Evolutionary conservation across 2,888 invertebrate genomes (phyloP).

Genomic region (Timandra comae): DNA sequence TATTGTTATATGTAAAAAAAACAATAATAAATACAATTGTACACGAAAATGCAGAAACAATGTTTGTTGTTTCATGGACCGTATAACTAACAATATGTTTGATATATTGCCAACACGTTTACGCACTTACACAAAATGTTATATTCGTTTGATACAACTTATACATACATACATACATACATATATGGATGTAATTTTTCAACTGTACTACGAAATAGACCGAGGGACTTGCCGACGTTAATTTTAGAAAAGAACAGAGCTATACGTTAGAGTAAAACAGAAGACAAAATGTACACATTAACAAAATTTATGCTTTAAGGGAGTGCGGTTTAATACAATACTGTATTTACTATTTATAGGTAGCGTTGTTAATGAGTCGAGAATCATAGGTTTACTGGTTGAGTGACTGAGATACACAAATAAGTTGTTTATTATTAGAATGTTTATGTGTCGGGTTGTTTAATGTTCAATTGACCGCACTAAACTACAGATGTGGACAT

Average conservation of each 20-base stretch:
- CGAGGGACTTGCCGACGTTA: slow-evolving; percentile 44
- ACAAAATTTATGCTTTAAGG: slow-evolving; percentile 50
- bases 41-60: slow-evolving; percentile 14
- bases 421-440: no score
- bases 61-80: slow-evolving; percentile 17
- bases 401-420: no score
- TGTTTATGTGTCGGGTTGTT: no score
- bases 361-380: no score
- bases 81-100: slow-evolving; percentile 34
- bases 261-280: slow-evolving; percentile 29
- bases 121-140: slow-evolving; percentile 28
- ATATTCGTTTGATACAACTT: not conserved
- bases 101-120: slow-evolving; percentile 39
- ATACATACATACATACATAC: no score
- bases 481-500: no score
- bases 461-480: no score
- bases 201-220: slow-evolving; percentile 42
- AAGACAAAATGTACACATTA: slow-evolving; percentile 49
- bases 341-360: no score
- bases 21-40: not conserved
- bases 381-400: no score
- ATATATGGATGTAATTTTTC: slow-evolving; percentile 43
- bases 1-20: no score
- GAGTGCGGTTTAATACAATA: slow-evolving; percentile 24
- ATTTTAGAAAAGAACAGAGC: slow-evolving; percentile 53